Evolutionary conservation across 2,113 vertebrate genomes (phyloP), one percentile per base, ranked within the genome.

Genomic region (Odocoileus hemionus): DNA sequence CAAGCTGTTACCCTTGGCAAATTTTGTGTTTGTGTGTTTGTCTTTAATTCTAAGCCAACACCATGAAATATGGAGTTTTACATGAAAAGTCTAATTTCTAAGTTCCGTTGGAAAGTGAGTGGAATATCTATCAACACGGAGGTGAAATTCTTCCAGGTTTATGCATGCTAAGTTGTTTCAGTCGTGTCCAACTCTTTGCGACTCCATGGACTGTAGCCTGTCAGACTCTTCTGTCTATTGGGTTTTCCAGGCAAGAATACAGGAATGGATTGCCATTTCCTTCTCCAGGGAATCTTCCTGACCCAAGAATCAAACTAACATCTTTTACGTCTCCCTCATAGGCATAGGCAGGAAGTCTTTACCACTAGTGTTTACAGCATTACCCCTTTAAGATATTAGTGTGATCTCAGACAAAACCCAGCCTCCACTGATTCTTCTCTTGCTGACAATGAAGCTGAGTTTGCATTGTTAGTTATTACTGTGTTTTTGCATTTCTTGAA

Each of bases 61-160:
- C 54, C 85, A 16, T 78, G 54, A 92, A 58, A 47, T 96, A 5
- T 28, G 16, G 30, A 89, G 26, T 88, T 93, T 74, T 74, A 79
- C 60, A 64, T 47, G 80, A 95, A 82, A 55, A 61, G 67, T 26
- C 10, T 45, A 50, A 50, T 70, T 89, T 83, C 19, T 28, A 25
- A 26, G 25, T 89, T 76, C n/a, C 1, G 33, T 91, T 78, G 13
- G 3, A 82, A 86, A 76, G 57, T n/a, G 43, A 39, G 25, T 0
- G 7, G 25, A 60, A 43, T 76, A 39, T 78, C 25, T 43, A 85
- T 21, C 23, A 43, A 45, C 33, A 58, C 7, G 9, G 13, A 84
- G 28, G 39, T 74, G 13, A 39, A 50, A 54, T 47, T n/a, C n/a
- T 13, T 91, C 14, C 45, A 23, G 12, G 33, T 30, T 78, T 61